Conservation (phyloP, 2,888 invertebrate species). For the Bedellia somnulentella region DNA sequence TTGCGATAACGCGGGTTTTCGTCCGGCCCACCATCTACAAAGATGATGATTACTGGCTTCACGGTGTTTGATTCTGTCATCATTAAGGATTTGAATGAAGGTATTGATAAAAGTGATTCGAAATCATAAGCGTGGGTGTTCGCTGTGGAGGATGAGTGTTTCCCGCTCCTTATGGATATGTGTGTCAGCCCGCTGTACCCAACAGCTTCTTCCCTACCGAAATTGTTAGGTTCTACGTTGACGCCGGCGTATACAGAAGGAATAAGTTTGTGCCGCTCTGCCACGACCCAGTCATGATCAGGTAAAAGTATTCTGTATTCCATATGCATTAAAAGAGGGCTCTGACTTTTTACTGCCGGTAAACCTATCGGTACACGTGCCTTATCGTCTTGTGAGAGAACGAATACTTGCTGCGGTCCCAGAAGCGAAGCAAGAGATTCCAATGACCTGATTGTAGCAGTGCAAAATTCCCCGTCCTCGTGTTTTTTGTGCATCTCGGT, state of each 20-base stretch:
- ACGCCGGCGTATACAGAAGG: constrained; percentile 4
- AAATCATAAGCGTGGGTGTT: constrained; percentile 5
- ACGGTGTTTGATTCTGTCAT: constrained; percentile 3
- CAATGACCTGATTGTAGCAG: constrained; percentile 5
- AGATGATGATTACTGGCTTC: constrained; percentile 6
- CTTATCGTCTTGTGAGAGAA: constrained; percentile 6
- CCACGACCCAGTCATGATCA: constrained; percentile 1
- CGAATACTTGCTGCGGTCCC: constrained; percentile 3
- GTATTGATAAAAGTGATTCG: constrained; percentile 4
- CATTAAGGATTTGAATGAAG: constrained; percentile 3
- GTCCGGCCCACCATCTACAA: constrained; percentile 9
- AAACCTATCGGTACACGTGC: constrained; percentile 5
- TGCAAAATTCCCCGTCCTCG: constrained; percentile 5
- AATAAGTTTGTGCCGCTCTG: constrained; percentile 3
- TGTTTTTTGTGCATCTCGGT: constrained; percentile 4
- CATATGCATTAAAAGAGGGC: constrained; percentile 3
- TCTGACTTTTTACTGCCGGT: constrained; percentile 3
- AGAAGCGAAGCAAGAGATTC: constrained; percentile 7
- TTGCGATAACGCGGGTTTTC: constrained; percentile 10
- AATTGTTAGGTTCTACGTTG: constrained; percentile 3
- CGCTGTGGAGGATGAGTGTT: constrained; percentile 3
- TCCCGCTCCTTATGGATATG: neutral
- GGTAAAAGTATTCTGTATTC: constrained; percentile 1
- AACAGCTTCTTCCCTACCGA: constrained; percentile 1
- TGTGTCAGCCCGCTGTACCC: neutral